Base-by-base conservation (phyloP, 2,888 invertebrate species). In the Spilosoma lubricipeda region DNA sequence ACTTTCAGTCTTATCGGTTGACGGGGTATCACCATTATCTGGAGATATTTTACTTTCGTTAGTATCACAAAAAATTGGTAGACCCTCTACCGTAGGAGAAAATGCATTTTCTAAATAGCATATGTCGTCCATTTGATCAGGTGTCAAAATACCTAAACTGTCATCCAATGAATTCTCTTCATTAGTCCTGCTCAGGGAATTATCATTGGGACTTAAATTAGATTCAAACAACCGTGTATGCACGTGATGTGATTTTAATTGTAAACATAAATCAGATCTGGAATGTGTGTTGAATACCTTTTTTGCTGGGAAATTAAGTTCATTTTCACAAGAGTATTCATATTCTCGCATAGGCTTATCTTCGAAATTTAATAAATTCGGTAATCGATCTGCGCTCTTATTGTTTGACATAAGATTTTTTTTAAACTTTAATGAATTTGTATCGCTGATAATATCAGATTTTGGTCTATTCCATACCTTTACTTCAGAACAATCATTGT, bases 91-190 rank as follows among this genome's bases (percentile, higher is more conserved):
- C 79, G 97, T 97, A 70, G 97, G 97, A 73, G 97, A 97, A 92
- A 97, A 96, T 80, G 97, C 95, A 87, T 96, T 96, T 86, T 97
- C 97, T 83, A 96, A 93, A 82, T 96, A 96, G 82, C 96, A 96
- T 81, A 97, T 96, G 86, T 97, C 97, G 87, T 98, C 97, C 98
- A 98, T 98, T 93, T 98, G 98, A 93, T 98, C 98, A 0, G 98
- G 98, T 18, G 98, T 98, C 79, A 99, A 94, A 86, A 98, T 98
- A 9, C 98, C 98, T 84, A 98, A 95, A 86, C 98, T 98, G 89
- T 98, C 98, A 88, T 98, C 98, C 85, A 98, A 96, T 3, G 98
- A 98, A 90, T 98, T 97, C 89, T 98, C 97, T 90, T 98, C 98
- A 88, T 96, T 96, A 70, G 94, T 92, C 88, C 93, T 93, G 79